Evolutionary conservation across 2,797 vertebrate species (phyloP).

Genomic region (Lutjanus campechanus): DNA sequence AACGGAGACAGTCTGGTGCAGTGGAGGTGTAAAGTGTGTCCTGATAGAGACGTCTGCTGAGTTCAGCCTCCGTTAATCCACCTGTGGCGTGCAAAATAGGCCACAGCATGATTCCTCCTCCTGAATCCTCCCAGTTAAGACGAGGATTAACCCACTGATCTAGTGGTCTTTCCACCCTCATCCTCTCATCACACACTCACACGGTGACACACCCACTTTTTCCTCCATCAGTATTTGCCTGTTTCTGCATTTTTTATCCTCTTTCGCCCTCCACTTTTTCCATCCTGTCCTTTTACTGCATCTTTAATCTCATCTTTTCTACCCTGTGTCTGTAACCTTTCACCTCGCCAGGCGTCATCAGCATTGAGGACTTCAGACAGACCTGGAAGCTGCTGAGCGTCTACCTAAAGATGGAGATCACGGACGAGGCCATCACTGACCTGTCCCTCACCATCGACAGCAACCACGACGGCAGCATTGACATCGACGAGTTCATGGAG

Average conservation of each 20-base stretch:
- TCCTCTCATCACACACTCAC: conserved; percentile 2
- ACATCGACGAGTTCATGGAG: conserved; percentile 97
- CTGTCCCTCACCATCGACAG: conserved; percentile 92
- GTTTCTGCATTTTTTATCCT: background rate
- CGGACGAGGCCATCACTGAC: conserved; percentile 89
- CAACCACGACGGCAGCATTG: conserved; percentile 94
- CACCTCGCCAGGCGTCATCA: conserved; percentile 89
- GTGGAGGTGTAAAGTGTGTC: conserved; percentile 23
- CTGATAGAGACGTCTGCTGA: conserved; percentile 16
- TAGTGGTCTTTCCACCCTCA: conserved; percentile 36
- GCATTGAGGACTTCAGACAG: conserved; percentile 93
- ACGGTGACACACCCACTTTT: background rate
- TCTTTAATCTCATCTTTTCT: background rate
- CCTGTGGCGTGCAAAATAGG: conserved; percentile 35
- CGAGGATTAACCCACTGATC: conserved; percentile 78
- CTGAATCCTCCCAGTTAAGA: conserved; percentile 54
- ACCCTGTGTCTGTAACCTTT: conserved; percentile 10
- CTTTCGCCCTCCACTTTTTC: background rate
- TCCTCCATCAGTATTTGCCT: background rate
- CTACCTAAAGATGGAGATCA: conserved; percentile 91
- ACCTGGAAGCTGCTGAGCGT: conserved; percentile 94
- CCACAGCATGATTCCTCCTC: conserved; percentile 21
- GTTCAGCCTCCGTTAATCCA: conserved; percentile 56
- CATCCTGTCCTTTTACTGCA: background rate
- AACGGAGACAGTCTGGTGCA: background rate